Conservation (phyloP, 2,797 vertebrate species). For the Caiman crocodilus region DNA sequence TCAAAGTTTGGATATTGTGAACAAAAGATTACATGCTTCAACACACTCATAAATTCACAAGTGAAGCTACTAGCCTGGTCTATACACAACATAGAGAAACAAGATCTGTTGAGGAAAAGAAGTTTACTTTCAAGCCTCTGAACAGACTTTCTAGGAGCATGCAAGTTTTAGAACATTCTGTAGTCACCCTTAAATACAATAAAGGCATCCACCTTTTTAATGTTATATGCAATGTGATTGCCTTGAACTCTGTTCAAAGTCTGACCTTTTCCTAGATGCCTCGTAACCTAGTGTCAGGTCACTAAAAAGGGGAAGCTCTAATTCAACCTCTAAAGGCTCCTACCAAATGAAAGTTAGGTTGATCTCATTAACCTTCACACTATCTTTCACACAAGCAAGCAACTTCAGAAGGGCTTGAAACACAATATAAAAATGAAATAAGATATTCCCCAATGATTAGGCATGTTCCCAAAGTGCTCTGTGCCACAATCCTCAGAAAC, state of each 20-base stretch:
- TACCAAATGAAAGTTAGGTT: background rate
- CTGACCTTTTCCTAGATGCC: too few relatives aligned
- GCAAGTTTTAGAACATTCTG: background rate
- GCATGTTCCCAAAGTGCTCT: background rate
- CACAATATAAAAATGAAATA: background rate
- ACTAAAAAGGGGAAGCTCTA: constrained; percentile 50
- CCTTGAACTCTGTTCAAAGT: constrained; percentile 27
- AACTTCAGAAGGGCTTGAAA: constrained; percentile 2
- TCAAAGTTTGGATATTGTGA: background rate
- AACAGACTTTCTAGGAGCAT: background rate
- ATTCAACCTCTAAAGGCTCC: background rate
- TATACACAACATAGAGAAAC: background rate
- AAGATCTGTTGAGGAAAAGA: background rate
- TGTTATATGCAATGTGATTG: background rate
- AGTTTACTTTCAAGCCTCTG: background rate
- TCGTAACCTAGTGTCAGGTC: background rate
- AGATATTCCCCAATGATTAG: background rate
- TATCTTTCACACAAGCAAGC: background rate
- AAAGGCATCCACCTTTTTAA: background rate
- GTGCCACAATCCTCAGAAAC: constrained; percentile 35
- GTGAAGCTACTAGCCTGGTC: background rate
- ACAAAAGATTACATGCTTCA: background rate
- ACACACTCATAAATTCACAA: background rate
- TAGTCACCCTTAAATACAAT: background rate
- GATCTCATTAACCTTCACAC: background rate